These are phyloP conservation scores for Chelonus formosanus DNA, from an alignment of 2,888 invertebrate genomes.

Conservation along the genomic window DNA sequence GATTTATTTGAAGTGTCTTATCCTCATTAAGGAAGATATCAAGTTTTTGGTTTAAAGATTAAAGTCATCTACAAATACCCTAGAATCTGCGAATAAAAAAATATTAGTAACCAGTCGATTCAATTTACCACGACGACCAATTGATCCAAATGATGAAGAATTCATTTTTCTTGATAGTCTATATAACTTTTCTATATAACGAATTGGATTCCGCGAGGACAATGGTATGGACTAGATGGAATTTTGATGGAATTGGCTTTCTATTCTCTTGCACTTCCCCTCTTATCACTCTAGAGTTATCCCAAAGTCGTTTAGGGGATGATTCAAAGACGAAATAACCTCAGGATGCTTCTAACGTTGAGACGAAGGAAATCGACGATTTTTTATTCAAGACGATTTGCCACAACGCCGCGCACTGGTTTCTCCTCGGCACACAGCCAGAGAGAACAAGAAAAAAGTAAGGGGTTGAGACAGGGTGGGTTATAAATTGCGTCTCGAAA, in stretches of 20 bases:
- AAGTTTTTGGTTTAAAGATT: too few relatives aligned
- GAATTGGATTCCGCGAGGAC: slow-evolving; percentile 15
- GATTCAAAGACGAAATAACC: slow-evolving; percentile 15
- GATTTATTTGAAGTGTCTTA: slow-evolving; percentile 69
- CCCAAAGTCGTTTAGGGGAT: slow-evolving; percentile 4
- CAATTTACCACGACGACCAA: not conserved
- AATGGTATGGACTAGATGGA: slow-evolving; percentile 23
- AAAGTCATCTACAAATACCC: too few relatives aligned
- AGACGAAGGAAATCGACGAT: slow-evolving; percentile 35
- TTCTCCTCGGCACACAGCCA: slow-evolving; percentile 16
- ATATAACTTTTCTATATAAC: not conserved
- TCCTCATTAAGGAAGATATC: slow-evolving; percentile 1
- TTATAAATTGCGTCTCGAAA: slow-evolving; percentile 43
- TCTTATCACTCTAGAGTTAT: not conserved
- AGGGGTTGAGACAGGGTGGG: slow-evolving; percentile 22
- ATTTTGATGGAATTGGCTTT: slow-evolving; percentile 15
- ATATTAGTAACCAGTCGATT: too few relatives aligned
- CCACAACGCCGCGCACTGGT: slow-evolving; percentile 27
- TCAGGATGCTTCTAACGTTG: not conserved
- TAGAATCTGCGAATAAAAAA: too few relatives aligned
- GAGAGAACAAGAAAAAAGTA: slow-evolving; percentile 1
- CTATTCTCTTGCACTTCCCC: not conserved
- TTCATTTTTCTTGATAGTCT: not conserved
- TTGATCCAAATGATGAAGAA: not conserved
- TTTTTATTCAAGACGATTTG: slow-evolving; percentile 44